Evolutionary conservation across 2,888 invertebrate species (phyloP).

Genomic region (Spisula subtruncata): DNA sequence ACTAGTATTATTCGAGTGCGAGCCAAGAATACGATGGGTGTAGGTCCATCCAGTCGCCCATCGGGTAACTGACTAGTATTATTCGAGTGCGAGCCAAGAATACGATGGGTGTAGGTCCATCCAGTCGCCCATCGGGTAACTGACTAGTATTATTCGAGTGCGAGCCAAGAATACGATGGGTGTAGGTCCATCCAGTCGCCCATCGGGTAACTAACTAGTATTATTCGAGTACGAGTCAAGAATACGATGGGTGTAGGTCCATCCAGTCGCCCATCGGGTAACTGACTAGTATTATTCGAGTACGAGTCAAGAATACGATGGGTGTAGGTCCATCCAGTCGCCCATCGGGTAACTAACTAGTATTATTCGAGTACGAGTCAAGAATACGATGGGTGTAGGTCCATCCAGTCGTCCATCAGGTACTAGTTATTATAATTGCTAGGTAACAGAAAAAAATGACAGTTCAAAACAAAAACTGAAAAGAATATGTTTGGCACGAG

Average conservation of each 20-base stretch:
- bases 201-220: too few relatives aligned
- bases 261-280: constrained; percentile 93
- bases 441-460: too few relatives aligned
- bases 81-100: constrained; percentile 96
- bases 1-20: constrained; percentile 95
- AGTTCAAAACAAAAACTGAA: too few relatives aligned
- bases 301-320: constrained; percentile 93
- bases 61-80: too few relatives aligned
- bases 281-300: too few relatives aligned
- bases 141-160: too few relatives aligned
- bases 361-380: constrained; percentile 95
- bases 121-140: constrained; percentile 93
- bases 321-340: constrained; percentile 94
- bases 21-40: constrained; percentile 94
- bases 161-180: constrained; percentile 94
- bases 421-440: not conserved
- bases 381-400: constrained; percentile 94
- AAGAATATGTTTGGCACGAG: too few relatives aligned
- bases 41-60: constrained; percentile 93
- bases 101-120: constrained; percentile 92
- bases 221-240: constrained; percentile 95
- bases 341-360: too few relatives aligned
- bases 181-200: constrained; percentile 93
- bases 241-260: constrained; percentile 93
- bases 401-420: constrained; percentile 91